phyloP scores from a whole-genome alignment of 2,113 vertebrate species.

The Petrocephalus microphthalmus region DNA sequence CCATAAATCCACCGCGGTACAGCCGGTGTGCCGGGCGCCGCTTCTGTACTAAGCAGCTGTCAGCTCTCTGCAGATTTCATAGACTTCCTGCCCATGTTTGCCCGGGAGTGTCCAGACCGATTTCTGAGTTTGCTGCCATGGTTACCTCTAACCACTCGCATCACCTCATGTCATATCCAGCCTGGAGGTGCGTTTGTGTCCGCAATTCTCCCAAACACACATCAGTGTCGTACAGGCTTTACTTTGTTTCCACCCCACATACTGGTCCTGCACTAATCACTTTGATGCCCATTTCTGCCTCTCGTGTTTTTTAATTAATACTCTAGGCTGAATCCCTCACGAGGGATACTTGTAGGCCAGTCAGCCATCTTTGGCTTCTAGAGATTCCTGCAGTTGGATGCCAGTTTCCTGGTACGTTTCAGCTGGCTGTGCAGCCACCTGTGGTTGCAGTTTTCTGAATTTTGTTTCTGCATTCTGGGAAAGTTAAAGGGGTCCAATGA shows the following conservation, averaged over 20 bases:
- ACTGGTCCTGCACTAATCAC: not conserved
- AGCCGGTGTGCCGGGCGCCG: too few species aligned
- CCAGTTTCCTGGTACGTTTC: not conserved
- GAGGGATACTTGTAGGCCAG: not conserved
- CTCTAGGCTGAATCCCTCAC: not conserved
- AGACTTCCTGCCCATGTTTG: not conserved
- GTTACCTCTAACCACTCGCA: not conserved
- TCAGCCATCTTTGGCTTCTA: not conserved
- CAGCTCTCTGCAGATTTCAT: not conserved
- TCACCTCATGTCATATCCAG: not conserved
- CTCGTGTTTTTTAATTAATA: not conserved
- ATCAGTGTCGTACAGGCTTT: not conserved
- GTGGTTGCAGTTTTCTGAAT: not conserved
- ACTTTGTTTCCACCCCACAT: not conserved
- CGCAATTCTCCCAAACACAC: not conserved
- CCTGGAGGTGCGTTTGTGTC: not conserved
- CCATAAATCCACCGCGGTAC: not conserved
- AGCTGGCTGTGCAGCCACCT: not conserved
- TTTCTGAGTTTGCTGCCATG: not conserved
- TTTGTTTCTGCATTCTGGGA: not conserved
- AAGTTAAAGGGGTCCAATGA: not conserved
- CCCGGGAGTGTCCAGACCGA: not conserved
- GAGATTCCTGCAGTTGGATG: not conserved
- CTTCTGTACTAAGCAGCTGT: not conserved
- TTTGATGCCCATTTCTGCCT: not conserved